Evolutionary conservation across 2,797 vertebrate species (phyloP), one percentile per base, ranked within the genome.

Genomic region (Tenualosa ilisha): DNA sequence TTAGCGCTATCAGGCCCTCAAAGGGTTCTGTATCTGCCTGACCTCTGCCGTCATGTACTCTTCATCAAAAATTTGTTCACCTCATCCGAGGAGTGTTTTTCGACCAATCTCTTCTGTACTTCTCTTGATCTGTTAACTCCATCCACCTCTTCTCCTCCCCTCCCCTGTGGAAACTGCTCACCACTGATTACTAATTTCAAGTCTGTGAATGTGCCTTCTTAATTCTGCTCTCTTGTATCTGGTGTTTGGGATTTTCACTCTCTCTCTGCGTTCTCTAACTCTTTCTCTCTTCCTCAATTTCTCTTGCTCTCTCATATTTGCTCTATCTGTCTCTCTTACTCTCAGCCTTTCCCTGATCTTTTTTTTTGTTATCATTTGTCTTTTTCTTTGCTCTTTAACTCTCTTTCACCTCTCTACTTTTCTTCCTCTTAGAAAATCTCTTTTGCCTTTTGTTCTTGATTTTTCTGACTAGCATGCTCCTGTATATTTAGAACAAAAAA

Each of bases 151-250:
- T 46, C 37, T 37, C 22, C 59, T 90, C 92, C 89, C 91, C 93
- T 92, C 93, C 84, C 91, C 94, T 94, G 93, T 95, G 94, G 94
- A 86, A 91, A 91, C 84, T 90, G 88, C 97, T 93, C 91, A 94
- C 91, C 94, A 95, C 93, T 93, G 94, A 91, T 92, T 94, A 93
- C 95, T 96, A 94, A 95, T 96, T 96, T 95, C 91, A 43, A 94
- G 94, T 96, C 97, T 98, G 97, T 98, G 96, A 96, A 95, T 97
- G 97, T 99, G 97, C 97, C 97, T 97, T 98, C 96, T 97, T 93
- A 92, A 86, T 93, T 93, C 93, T 96, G 89, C 86, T 94, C 95
- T 95, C 95, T 59, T 97, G 96, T 96, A 96, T 96, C 92, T 94
- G 89, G 93, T 91, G 92, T 93, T 91, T 94, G 84, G 72, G 92